Evolutionary conservation across 2,113 vertebrate genomes (phyloP).

Genomic region (Thymallus thymallus): DNA sequence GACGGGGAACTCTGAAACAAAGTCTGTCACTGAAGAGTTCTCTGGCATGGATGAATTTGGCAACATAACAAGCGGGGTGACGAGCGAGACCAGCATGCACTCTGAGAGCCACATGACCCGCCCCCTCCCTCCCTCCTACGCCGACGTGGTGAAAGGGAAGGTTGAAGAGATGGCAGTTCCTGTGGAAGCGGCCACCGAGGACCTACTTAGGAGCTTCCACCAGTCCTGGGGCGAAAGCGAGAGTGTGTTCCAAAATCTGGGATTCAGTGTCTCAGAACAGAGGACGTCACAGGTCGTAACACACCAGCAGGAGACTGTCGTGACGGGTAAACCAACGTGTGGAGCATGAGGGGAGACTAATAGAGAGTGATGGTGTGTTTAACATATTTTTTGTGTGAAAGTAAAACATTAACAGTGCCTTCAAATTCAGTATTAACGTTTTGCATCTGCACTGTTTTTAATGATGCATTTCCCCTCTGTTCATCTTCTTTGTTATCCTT

Average conservation of each 20-base stretch:
- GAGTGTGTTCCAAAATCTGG: slow-evolving; percentile 78
- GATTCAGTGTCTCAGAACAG: slow-evolving; percentile 77
- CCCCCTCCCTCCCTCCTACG: slow-evolving; percentile 85
- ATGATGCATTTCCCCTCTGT: slow-evolving; percentile 2
- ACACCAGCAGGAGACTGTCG: slow-evolving; percentile 77
- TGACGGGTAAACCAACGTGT: slow-evolving; percentile 80
- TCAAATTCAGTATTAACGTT: slow-evolving; percentile 22
- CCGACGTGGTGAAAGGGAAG: slow-evolving; percentile 84
- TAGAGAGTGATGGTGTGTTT: slow-evolving; percentile 55
- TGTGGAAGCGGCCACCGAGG: slow-evolving; percentile 72
- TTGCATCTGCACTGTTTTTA: not conserved
- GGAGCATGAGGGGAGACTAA: slow-evolving; percentile 70
- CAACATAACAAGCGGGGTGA: slow-evolving; percentile 58
- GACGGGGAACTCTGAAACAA: slow-evolving; percentile 56
- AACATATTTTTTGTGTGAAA: slow-evolving; percentile 28
- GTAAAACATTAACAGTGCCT: slow-evolving; percentile 16
- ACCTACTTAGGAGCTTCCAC: slow-evolving; percentile 81
- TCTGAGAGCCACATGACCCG: slow-evolving; percentile 65
- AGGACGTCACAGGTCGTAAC: slow-evolving; percentile 74
- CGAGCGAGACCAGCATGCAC: slow-evolving; percentile 50
- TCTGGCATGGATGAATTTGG: slow-evolving; percentile 73
- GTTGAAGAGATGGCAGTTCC: slow-evolving; percentile 71
- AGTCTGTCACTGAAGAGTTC: slow-evolving; percentile 68
- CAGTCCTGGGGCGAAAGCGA: slow-evolving; percentile 86
- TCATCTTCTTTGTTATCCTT: not conserved